A percentile compares a stretch with the other conserved stretches of the same genome.
phyloP scores from a whole-genome alignment of 2,797 vertebrate genomes.

The Peromyscus aztecus region DNA sequence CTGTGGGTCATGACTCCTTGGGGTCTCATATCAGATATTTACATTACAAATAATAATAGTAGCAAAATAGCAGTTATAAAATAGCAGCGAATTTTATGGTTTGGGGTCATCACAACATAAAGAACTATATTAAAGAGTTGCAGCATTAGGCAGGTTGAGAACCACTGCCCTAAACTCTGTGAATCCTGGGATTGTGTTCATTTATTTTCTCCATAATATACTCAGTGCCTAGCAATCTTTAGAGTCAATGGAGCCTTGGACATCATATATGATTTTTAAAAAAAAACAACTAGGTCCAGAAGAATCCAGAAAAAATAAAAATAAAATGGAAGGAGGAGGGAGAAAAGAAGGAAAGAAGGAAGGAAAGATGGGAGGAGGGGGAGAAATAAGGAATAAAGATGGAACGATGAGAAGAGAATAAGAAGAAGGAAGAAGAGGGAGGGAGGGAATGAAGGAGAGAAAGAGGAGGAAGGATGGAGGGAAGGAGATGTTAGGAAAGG shows the following conservation, averaged over 20 bases:
- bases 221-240: background rate
- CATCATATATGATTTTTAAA: background rate
- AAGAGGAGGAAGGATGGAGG: accelerated
- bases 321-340: background rate
- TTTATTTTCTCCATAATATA: background rate
- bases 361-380: no score
- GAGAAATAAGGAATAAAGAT: no score
- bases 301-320: background rate
- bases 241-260: background rate
- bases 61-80: background rate
- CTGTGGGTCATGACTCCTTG: background rate
- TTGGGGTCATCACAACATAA: no score
- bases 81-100: background rate
- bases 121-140: background rate
- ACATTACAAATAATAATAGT: background rate
- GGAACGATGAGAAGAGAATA: accelerated
- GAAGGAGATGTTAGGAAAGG: accelerated
- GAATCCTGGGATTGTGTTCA: background rate
- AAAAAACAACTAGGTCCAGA: background rate
- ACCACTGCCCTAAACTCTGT: background rate
- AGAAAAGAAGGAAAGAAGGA: background rate
- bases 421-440: accelerated
- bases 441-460: accelerated
- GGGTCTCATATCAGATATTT: background rate
- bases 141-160: background rate